Evolutionary conservation across 2,888 invertebrate genomes (phyloP).

Genomic region (Cyclophora albipunctata): DNA sequence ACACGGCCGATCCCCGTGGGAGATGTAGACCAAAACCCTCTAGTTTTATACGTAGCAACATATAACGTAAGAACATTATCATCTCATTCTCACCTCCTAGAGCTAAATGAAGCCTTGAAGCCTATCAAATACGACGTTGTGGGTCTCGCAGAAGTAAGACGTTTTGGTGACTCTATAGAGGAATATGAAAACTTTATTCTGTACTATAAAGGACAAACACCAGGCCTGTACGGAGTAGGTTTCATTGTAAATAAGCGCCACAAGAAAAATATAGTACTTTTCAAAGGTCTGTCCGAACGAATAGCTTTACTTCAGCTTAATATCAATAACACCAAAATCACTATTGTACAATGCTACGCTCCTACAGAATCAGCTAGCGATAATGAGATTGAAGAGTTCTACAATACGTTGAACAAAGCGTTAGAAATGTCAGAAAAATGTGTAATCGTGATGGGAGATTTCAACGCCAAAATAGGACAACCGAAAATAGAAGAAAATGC

Average conservation of each 20-base stretch:
- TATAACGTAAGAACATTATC: slow-evolving; percentile 4
- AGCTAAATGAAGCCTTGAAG: not conserved
- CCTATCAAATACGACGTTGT: not conserved
- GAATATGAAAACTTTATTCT: not conserved
- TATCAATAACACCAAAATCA: not conserved
- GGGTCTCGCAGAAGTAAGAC: not conserved
- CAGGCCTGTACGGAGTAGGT: slow-evolving; percentile 1
- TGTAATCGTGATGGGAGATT: not conserved
- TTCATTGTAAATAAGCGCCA: slow-evolving; percentile 2
- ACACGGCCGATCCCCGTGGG: slow-evolving; percentile 13
- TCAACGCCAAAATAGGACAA: not conserved
- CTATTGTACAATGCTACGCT: not conserved
- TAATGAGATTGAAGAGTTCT: not conserved
- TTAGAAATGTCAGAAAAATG: not conserved
- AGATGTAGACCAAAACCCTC: slow-evolving; percentile 14
- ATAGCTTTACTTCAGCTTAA: not conserved
- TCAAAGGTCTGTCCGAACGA: slow-evolving; percentile 2
- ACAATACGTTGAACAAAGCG: not conserved
- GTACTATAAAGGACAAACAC: slow-evolving; percentile 2
- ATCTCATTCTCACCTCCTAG: not conserved
- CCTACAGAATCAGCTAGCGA: not conserved
- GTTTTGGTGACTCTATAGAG: not conserved
- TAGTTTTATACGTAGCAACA: slow-evolving; percentile 2
- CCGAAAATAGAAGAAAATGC: not conserved
- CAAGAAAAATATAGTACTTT: slow-evolving; percentile 1